Conservation (phyloP, 2,888 invertebrate species). For the Lepidochitona cinerea region DNA sequence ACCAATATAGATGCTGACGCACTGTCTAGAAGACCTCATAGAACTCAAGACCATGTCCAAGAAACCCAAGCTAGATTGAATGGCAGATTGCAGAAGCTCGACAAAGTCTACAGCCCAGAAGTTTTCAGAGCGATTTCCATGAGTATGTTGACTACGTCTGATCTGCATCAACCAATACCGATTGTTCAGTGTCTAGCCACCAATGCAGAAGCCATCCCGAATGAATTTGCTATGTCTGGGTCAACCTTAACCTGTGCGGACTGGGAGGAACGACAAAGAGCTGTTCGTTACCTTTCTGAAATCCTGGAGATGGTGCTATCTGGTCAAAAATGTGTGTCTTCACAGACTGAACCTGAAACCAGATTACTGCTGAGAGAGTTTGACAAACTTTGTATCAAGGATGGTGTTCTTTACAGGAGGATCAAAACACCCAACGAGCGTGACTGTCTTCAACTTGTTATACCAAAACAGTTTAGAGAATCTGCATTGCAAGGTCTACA, state of each 20-base stretch:
- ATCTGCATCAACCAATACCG: neutral
- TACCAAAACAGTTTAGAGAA: neutral
- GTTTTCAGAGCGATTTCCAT: neutral
- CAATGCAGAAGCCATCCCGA: neutral
- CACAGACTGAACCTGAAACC: neutral
- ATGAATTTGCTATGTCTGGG: neutral
- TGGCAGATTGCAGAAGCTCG: neutral
- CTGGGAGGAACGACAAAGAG: neutral
- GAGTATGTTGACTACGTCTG: neutral
- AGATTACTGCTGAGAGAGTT: neutral
- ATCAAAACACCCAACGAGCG: neutral
- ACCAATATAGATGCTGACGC: constrained; percentile 7
- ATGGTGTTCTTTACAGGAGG: neutral
- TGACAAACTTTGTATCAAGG: neutral
- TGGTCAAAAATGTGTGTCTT: neutral
- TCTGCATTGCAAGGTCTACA: neutral
- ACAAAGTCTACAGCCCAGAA: neutral
- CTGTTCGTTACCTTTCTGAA: neutral
- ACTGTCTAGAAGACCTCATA: neutral
- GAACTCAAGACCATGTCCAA: neutral
- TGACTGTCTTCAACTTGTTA: neutral
- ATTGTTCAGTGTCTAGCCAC: neutral
- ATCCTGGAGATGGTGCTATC: neutral
- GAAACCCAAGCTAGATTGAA: neutral
- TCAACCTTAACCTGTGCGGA: neutral